phyloP scores from a whole-genome alignment of 92 coral and sea anemone species.

The Phenganax stokvisi region DNA sequence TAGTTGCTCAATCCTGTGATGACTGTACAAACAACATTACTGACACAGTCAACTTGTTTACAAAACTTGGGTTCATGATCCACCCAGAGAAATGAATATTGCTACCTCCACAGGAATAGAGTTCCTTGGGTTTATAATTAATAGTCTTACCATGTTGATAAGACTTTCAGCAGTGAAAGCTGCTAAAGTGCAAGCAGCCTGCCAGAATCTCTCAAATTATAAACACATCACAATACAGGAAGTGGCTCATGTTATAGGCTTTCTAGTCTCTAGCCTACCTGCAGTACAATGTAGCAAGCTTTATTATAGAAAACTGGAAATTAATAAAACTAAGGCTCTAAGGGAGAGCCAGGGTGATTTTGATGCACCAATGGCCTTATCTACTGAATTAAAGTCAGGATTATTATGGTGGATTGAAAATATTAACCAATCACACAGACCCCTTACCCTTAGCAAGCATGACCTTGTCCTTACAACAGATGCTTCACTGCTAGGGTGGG shows the following conservation, averaged over 20 bases:
- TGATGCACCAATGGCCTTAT: background rate
- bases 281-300: too few species aligned
- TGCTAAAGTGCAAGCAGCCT: background rate
- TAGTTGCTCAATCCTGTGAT: conserved; percentile 25
- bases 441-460: background rate
- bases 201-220: background rate
- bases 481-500: too few species aligned
- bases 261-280: too few species aligned
- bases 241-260: too few species aligned
- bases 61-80: background rate
- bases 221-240: background rate
- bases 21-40: conserved; percentile 13
- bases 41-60: too few species aligned
- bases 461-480: too few species aligned
- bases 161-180: background rate
- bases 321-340: too few species aligned
- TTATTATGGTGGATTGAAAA: background rate
- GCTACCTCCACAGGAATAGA: background rate
- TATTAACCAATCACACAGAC: background rate
- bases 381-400: background rate
- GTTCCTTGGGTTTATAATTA: background rate
- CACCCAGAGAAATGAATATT: background rate
- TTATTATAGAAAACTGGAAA: too few species aligned
- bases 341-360: background rate
- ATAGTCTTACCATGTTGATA: background rate